Conservation (phyloP, 2,797 vertebrate species). For the Antennarius maculatus region DNA sequence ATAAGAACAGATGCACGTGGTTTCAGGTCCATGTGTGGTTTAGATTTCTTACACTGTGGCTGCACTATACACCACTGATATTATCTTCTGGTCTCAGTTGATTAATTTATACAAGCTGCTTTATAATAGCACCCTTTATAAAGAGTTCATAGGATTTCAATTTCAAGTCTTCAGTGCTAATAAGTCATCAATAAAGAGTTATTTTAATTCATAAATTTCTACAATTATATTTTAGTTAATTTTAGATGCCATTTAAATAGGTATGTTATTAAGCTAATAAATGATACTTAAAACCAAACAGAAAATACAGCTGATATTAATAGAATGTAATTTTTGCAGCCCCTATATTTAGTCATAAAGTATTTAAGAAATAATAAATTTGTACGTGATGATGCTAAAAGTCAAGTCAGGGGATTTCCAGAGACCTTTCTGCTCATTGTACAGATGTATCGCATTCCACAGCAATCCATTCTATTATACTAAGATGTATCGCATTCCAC, state of each 20-base stretch:
- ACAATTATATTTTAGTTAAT: no score
- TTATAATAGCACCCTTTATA: background rate
- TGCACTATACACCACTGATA: slow-evolving; percentile 27
- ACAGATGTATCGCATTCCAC: no score
- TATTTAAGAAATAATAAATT: background rate
- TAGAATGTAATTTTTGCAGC: background rate
- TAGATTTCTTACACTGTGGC: slow-evolving; percentile 11
- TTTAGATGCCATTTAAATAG: no score
- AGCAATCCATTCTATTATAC: background rate
- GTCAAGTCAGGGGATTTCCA: background rate
- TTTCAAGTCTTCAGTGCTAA: no score
- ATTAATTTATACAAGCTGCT: background rate
- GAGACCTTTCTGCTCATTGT: background rate
- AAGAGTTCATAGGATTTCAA: background rate
- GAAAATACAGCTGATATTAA: background rate
- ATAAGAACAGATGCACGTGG: slow-evolving; percentile 5
- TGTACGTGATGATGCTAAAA: background rate
- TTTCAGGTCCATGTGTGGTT: slow-evolving; percentile 15
- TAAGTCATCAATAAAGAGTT: background rate
- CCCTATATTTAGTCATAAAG: background rate
- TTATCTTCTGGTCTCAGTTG: slow-evolving; percentile 5
- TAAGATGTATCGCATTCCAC: no score
- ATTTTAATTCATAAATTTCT: no score
- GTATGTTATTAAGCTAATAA: background rate
- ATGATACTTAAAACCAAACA: background rate